Conservation (phyloP, 1,140 invertebrate genomes). For the Zaprionus lachaisei region DNA sequence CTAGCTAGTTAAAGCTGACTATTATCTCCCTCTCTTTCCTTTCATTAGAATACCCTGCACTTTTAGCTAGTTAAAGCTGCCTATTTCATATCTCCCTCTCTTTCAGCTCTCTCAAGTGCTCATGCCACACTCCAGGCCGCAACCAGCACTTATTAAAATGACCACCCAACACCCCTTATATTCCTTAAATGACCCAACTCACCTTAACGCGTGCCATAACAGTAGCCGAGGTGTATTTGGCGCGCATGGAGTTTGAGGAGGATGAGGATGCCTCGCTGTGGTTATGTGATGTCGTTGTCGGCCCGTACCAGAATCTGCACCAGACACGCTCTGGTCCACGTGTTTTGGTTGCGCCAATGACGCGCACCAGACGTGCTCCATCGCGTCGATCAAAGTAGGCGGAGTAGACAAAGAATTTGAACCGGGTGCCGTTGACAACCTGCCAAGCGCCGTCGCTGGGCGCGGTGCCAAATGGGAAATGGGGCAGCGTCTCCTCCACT, state of each 20-base stretch:
- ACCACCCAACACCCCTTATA: not conserved
- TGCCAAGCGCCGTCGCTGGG: conserved; percentile 86
- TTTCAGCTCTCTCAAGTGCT: no score
- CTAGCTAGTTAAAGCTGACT: no score
- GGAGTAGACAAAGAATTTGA: conserved; percentile 96
- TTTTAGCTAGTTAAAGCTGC: no score
- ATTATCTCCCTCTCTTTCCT: no score
- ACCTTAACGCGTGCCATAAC: conserved; percentile 92
- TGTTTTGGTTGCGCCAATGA: conserved; percentile 95
- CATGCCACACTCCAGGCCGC: no score
- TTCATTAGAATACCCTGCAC: no score
- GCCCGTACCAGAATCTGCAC: conserved; percentile 92
- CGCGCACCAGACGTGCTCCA: conserved; percentile 89
- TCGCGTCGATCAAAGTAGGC: conserved; percentile 93
- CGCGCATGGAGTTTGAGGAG: conserved; percentile 35
- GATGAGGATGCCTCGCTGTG: conserved; percentile 43
- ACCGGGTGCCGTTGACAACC: conserved; percentile 88
- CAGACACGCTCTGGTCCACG: conserved; percentile 92
- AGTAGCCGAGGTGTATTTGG: conserved; percentile 87
- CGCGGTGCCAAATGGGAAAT: conserved; percentile 84
- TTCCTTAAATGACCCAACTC: conserved; percentile 33
- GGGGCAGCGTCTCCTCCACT: conserved; percentile 85
- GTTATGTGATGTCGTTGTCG: conserved; percentile 64
- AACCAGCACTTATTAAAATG: not conserved
- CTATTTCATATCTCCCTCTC: no score